These are phyloP conservation scores for Pseudoips prasinana DNA, from an alignment of 2,888 invertebrate species.

Conservation along the genomic window DNA sequence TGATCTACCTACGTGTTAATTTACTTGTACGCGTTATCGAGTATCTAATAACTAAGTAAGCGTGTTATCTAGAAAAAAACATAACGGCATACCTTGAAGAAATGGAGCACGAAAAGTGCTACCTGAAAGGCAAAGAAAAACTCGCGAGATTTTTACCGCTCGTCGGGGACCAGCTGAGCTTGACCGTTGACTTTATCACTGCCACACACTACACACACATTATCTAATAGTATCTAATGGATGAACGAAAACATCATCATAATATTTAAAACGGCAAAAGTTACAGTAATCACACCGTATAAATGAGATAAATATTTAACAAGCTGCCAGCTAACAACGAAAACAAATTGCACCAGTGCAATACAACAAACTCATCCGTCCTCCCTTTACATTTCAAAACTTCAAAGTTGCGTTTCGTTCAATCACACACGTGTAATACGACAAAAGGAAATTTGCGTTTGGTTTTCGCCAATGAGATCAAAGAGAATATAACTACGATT, in stretches of 20 bases:
- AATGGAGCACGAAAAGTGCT: constrained; percentile 75
- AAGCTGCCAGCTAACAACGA: constrained; percentile 31
- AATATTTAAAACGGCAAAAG: constrained; percentile 9
- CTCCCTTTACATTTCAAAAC: constrained; percentile 41
- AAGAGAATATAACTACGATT: too few relatives aligned
- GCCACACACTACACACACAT: constrained; percentile 43
- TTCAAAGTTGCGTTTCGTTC: constrained; percentile 43
- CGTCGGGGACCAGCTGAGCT: constrained; percentile 75
- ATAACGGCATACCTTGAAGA: constrained; percentile 76
- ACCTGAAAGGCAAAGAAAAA: constrained; percentile 66
- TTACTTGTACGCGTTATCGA: constrained; percentile 17
- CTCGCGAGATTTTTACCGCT: constrained; percentile 77
- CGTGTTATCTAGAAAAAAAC: constrained; percentile 41
- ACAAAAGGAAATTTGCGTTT: constrained; percentile 4
- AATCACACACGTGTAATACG: background rate
- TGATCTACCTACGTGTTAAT: constrained; percentile 24
- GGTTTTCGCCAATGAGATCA: too few relatives aligned
- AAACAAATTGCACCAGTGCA: constrained; percentile 36
- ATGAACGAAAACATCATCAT: constrained; percentile 15
- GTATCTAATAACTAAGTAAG: constrained; percentile 27
- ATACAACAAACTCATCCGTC: constrained; percentile 31
- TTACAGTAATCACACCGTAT: constrained; percentile 13
- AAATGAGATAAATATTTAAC: constrained; percentile 15
- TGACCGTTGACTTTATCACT: constrained; percentile 73
- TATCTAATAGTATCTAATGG: constrained; percentile 19